Evolutionary conservation across 23 tunicate genomes (phyloP), one percentile per base, ranked within the genome.

Genomic region (Aplidium turbinatum): DNA sequence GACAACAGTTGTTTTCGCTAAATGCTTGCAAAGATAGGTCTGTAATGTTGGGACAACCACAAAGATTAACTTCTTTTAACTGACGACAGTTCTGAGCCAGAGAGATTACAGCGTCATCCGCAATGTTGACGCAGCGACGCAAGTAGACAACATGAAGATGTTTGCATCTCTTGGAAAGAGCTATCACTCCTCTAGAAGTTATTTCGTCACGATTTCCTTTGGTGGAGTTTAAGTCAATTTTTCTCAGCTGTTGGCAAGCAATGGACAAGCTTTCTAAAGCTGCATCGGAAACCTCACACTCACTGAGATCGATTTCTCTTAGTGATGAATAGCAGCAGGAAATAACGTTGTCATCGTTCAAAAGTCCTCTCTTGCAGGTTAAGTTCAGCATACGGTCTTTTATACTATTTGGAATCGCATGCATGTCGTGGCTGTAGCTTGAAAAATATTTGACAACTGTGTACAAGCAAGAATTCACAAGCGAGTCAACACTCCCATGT

Each of bases 151-250:
- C 63, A 7, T 51, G 83, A 50, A 88, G 87, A 27, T 11, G 7
- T 29, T 31, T 36, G 64, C 96, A 88, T 18, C 79, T 70, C 60
- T 51, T 42, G 0, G 83, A 78, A 22, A 82, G 21, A 22, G 57
- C 33, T n/a, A 58, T 46, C 18, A 88, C 61, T 1, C 96, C 96
- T 1, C 18, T 55, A 29, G 78, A 29, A 0, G 96, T 57, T 6
- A 82, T 60, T 20, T 31, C 50, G 1, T 58, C 47, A 48, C 86
- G 51, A 38, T 33, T 52, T 19, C 81, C 82, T 50, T 88, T 81
- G 25, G 79, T 36, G 1, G 96, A 72, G 60, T 88, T 81, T 36
- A 88, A 69, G 56, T 88, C 96, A 26, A 88, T 57, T 81, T 80
- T 88, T 16, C 21, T 32, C 26, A 88, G 73, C n/a, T 45, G 46